Conservation (phyloP, 2,113 vertebrate species). For the Etheostoma cragini region DNA sequence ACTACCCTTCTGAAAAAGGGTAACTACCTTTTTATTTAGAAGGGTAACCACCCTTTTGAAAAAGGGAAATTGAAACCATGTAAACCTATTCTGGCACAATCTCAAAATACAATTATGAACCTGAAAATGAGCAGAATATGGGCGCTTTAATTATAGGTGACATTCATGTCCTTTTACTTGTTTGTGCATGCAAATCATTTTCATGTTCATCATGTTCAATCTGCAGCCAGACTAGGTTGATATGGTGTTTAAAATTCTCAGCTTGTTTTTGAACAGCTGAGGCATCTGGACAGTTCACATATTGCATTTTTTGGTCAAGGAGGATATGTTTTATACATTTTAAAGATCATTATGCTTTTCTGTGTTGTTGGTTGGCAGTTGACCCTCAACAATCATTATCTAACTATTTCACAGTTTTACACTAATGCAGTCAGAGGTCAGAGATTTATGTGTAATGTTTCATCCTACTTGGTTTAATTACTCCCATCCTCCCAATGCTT, state of each 20-base stretch:
- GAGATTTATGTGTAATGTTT: not conserved
- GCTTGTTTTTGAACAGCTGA: not conserved
- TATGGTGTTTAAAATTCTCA: not conserved
- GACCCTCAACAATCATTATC: not conserved
- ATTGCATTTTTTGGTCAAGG: not conserved
- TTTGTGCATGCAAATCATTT: not conserved
- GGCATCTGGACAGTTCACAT: not conserved
- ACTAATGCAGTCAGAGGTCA: conserved; percentile 3
- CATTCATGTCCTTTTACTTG: not conserved
- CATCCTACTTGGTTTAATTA: conserved; percentile 6
- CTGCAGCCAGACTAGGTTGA: not conserved
- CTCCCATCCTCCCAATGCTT: not conserved
- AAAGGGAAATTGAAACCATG: too few species aligned
- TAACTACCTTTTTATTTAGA: too few species aligned
- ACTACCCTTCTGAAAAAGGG: too few species aligned
- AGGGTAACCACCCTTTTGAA: too few species aligned
- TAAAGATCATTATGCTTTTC: not conserved
- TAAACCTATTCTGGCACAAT: too few species aligned
- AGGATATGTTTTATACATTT: not conserved
- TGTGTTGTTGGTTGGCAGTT: not conserved
- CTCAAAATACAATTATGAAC: too few species aligned
- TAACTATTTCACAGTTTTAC: not conserved
- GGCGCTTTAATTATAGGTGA: not conserved
- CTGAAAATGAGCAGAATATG: too few species aligned
- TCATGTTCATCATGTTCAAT: not conserved